phyloP scores from a whole-genome alignment of 1,140 invertebrate genomes.

The Lethocerus indicus region DNA sequence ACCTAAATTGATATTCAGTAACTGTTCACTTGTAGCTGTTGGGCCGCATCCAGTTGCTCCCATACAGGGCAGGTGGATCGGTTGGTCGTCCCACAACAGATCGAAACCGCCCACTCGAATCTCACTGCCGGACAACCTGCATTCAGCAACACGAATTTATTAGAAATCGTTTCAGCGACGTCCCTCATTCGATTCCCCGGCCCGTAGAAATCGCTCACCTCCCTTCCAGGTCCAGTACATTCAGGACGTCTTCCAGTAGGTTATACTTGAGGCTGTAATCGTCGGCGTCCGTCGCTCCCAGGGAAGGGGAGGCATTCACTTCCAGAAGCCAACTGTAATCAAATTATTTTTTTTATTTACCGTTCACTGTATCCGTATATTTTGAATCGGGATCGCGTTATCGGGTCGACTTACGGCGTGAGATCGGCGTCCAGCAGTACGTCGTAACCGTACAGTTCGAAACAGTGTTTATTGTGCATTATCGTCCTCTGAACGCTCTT shows the following conservation, averaged over 20 bases:
- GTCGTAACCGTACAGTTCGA: conserved; percentile 49
- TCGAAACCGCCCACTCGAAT: conserved; percentile 39
- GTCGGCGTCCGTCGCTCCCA: conserved; percentile 37
- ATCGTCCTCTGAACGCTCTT: conserved; percentile 30
- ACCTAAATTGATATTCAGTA: not conserved
- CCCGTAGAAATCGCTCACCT: conserved; percentile 10
- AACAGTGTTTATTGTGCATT: conserved; percentile 31
- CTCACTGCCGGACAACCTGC: conserved; percentile 31
- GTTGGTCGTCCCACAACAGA: conserved; percentile 38
- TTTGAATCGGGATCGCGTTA: not conserved
- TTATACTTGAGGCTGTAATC: conserved; percentile 31
- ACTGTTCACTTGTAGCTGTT: not conserved
- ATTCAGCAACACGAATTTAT: not conserved
- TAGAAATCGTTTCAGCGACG: not conserved
- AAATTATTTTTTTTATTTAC: not conserved
- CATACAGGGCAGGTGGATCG: conserved; percentile 22
- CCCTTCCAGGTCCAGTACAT: conserved; percentile 27
- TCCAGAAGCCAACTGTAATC: conserved; percentile 38
- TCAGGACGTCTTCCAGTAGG: conserved; percentile 26
- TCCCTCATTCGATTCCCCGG: not conserved
- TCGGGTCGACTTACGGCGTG: conserved; percentile 24
- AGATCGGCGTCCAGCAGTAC: conserved; percentile 39
- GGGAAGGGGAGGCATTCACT: conserved; percentile 42
- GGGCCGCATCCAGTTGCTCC: conserved; percentile 9
- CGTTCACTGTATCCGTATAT: not conserved